Evolutionary conservation across 2,888 invertebrate species (phyloP), one percentile per base, ranked within the genome.

Genomic region (Himalopsyche anomala): DNA sequence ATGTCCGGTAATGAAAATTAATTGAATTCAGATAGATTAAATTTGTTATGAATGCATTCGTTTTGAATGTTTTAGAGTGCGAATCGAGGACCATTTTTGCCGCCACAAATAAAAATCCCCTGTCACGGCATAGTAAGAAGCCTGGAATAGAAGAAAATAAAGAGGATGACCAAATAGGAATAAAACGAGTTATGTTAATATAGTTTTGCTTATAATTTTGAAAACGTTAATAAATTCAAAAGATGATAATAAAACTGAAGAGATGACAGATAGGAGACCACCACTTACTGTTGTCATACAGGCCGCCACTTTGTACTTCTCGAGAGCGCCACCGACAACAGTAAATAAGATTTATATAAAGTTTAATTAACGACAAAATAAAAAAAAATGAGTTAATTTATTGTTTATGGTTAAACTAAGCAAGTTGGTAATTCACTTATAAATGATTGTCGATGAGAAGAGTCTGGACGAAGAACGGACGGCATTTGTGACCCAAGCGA

Each of bases 221-320:
- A 62, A 28, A 84, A 84, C 40, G 56, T 38, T 80, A 84, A 17
- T 40, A 80, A 80, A 51, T 82, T 42, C 54, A 83, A 81, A 84
- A 81, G 28, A 84, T 28, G 79, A 86, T 86, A 85, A 80, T 81
- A 85, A 82, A 88, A 86, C 81, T 85, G 84, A 87, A 89, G 86
- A 85, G 83, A 86, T 88, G 86, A 88, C 88, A 88, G 87, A 87
- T 88, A 82, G 84, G 87, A 89, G 87, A 88, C 88, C 88, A 89
- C 89, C 91, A 92, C 92, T 92, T 92, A 92, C 92, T 88, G 89
- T 89, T 90, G 90, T 90, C 90, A 91, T 92, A 92, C 90, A 90
- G 91, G 90, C 92, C 92, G 90, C 82, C 82, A 90, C 90, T 90
- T 91, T 90, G 90, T 91, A 90, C 90, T 90, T 91, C 90, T 90